Evolutionary conservation across 2,888 invertebrate genomes (phyloP).

Genomic region (Amphipyra tragopoginis): DNA sequence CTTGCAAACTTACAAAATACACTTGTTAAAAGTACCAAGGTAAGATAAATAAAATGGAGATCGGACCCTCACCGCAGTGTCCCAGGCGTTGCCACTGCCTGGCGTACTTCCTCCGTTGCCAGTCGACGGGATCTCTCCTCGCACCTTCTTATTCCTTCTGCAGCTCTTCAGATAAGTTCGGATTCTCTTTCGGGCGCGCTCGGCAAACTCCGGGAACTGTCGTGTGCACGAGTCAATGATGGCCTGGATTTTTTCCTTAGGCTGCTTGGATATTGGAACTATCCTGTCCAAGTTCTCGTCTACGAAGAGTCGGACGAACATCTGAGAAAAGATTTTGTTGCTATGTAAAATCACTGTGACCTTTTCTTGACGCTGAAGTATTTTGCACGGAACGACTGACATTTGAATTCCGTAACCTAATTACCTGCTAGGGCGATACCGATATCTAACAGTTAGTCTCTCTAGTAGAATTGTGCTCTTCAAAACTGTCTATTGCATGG

Average conservation of each 20-base stretch:
- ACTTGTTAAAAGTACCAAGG: conserved; percentile 48
- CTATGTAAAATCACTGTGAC: no score
- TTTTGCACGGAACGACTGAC: no score
- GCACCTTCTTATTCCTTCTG: conserved; percentile 97
- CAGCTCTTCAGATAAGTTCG: conserved; percentile 98
- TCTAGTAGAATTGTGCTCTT: no score
- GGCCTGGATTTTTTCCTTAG: conserved; percentile 99
- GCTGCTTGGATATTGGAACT: conserved; percentile 99
- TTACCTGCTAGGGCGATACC: not conserved
- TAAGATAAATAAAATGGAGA: conserved; percentile 65
- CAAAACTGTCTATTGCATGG: no score
- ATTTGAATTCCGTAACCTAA: no score
- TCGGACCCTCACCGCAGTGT: conserved; percentile 94
- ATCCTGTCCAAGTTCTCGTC: conserved; percentile 99
- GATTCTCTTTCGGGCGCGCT: conserved; percentile 97
- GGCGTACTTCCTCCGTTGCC: conserved; percentile 79
- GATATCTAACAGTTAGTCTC: no score
- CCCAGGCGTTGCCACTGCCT: conserved; percentile 93
- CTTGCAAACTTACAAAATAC: conserved; percentile 18
- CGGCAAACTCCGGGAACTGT: conserved; percentile 99
- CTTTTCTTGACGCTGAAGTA: no score
- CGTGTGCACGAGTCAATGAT: conserved; percentile 99
- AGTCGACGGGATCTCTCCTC: conserved; percentile 91
- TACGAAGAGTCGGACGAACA: conserved; percentile 99
- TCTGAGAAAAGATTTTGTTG: conserved; percentile 90